phyloP scores from a whole-genome alignment of 2,113 vertebrate genomes.

The Nycticorax nycticorax region DNA sequence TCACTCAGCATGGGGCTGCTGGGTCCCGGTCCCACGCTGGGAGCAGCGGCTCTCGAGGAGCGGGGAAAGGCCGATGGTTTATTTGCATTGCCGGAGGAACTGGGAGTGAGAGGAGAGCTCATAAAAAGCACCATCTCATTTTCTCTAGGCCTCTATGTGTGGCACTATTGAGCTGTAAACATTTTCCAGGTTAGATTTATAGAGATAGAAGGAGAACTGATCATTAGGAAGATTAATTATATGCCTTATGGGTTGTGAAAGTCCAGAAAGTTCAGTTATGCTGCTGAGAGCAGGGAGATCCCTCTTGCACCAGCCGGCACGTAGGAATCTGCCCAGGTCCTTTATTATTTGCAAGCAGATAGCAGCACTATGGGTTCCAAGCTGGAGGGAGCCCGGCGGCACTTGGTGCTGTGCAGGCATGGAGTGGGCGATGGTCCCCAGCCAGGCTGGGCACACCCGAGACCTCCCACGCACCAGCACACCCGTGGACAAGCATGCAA shows the following conservation, averaged over 20 bases:
- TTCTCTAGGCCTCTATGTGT: slow-evolving; percentile 12
- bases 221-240: background rate
- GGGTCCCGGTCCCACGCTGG: background rate
- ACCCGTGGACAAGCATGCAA: background rate
- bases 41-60: background rate
- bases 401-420: background rate
- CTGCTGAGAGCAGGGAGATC: background rate
- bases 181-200: background rate
- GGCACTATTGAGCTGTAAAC: slow-evolving; percentile 52
- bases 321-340: background rate
- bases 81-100: background rate
- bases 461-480: background rate
- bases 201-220: background rate
- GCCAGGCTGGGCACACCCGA: background rate
- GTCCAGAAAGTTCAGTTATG: background rate
- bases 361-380: background rate
- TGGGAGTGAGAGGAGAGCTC: background rate
- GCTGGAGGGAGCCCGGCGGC: rapidly evolving
- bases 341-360: background rate
- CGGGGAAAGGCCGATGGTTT: background rate
- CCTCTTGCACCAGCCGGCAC: background rate
- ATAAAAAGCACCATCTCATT: background rate
- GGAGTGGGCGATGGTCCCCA: background rate
- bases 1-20: background rate
- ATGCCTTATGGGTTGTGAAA: background rate